phyloP scores from a whole-genome alignment of 2,113 vertebrate species.

The Mystacornis crossleyi region DNA sequence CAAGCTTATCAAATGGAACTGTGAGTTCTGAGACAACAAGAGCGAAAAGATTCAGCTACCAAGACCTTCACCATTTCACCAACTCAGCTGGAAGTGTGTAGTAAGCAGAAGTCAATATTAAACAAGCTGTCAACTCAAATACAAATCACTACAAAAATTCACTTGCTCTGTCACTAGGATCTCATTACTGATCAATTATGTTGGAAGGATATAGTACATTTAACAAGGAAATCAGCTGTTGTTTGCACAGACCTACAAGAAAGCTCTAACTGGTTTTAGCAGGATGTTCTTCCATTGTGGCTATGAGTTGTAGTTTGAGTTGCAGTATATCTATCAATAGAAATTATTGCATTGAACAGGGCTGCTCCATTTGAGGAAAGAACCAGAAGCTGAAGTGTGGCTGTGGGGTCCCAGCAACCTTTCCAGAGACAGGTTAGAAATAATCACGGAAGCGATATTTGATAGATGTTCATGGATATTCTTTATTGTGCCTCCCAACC shows the following conservation, averaged over 20 bases:
- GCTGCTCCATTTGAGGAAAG: neutral
- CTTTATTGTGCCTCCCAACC: no score
- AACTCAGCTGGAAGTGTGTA: neutral
- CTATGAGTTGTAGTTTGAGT: neutral
- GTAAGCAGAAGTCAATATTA: neutral
- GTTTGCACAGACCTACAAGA: neutral
- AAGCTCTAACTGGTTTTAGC: neutral
- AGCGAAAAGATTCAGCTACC: neutral
- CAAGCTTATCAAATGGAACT: neutral
- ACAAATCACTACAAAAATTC: neutral
- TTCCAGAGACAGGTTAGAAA: no score
- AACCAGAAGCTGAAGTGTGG: no score
- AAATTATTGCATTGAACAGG: neutral
- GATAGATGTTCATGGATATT: no score
- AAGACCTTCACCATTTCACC: neutral
- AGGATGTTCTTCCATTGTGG: neutral
- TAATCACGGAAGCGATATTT: no score
- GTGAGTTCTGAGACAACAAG: neutral
- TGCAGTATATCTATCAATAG: neutral
- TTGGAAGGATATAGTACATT: neutral
- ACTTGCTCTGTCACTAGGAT: neutral
- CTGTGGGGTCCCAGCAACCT: no score
- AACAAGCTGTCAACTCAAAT: neutral
- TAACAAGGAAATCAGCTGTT: neutral
- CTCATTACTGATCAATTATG: neutral